Evolutionary conservation across 30 jellyfish, hydroid and myxozoan genomes (phyloP).

Genomic region (Hydractinia symbiolongicarpus): DNA sequence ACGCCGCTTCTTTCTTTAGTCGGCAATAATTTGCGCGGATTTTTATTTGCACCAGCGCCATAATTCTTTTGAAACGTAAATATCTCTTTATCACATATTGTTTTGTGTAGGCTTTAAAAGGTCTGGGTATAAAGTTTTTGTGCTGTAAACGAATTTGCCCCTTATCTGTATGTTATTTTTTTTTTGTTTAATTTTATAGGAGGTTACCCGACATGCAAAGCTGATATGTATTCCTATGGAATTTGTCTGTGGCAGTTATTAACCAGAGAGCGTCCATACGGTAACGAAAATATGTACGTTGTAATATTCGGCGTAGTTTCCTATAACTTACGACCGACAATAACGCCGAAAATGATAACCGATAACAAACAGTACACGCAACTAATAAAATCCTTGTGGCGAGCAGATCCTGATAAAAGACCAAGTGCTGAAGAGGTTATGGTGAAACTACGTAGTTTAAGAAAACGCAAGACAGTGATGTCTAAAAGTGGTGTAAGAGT

Average conservation of each 20-base stretch:
- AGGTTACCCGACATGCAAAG: constrained; percentile 87
- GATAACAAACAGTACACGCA: constrained; percentile 57
- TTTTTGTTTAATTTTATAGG: constrained; percentile 14
- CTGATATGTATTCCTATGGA: constrained; percentile 93
- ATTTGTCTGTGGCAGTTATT: constrained; percentile 96
- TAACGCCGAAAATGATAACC: constrained; percentile 55
- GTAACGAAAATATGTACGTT: constrained; percentile 88
- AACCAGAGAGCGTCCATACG: constrained; percentile 94
- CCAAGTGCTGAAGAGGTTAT: constrained; percentile 78
- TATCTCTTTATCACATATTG: no score
- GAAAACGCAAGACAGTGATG: background rate
- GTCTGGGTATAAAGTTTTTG: no score
- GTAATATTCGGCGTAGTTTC: constrained; percentile 98
- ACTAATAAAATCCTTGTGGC: constrained; percentile 79
- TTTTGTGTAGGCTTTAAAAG: no score
- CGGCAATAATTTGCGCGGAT: no score
- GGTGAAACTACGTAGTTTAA: constrained; percentile 39
- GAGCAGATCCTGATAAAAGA: constrained; percentile 80
- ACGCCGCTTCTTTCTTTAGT: no score
- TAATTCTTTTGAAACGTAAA: no score
- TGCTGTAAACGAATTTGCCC: no score
- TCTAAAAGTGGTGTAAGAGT: background rate
- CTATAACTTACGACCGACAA: constrained; percentile 73
- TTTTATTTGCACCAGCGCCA: no score
- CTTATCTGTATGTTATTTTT: background rate